Conservation (phyloP, 2,797 vertebrate species). For the Dendrocincla tyrannina region DNA sequence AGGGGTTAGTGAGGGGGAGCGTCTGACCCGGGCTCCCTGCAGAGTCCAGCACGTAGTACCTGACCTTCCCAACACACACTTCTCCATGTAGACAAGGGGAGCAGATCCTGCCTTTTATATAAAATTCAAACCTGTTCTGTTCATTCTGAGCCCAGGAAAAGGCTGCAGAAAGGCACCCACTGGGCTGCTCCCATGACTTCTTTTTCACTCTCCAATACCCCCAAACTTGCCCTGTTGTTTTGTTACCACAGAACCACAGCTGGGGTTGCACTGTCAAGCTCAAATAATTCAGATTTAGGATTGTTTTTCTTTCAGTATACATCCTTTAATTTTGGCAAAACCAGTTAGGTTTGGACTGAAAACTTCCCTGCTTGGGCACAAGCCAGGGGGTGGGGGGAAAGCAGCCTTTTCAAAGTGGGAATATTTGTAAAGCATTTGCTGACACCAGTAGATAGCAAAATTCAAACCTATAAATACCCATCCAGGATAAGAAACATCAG, state of each 20-base stretch:
- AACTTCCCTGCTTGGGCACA: not conserved
- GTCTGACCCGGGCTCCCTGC: not conserved
- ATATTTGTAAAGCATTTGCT: conserved; percentile 33
- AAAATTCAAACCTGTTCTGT: not conserved
- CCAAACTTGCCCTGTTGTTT: not conserved
- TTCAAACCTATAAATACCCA: conserved; percentile 8
- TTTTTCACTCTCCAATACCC: not conserved
- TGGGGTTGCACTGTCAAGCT: not conserved
- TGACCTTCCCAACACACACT: not conserved
- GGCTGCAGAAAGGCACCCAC: not conserved
- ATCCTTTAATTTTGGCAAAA: not conserved
- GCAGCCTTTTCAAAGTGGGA: conserved; percentile 12
- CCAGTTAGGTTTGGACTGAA: not conserved
- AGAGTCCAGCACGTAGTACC: rapidly evolving
- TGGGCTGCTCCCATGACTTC: not conserved
- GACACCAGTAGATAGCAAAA: conserved; percentile 31
- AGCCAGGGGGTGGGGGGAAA: not conserved
- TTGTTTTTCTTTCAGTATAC: not conserved
- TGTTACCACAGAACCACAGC: not conserved
- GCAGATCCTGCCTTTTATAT: not conserved
- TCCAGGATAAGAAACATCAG: not conserved
- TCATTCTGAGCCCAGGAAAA: not conserved
- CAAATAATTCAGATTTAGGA: not conserved
- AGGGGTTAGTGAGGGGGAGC: not conserved
- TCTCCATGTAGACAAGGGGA: conserved; percentile 24